Base-by-base conservation (phyloP, 1,140 invertebrate genomes). In the Drosophila quadrilineata region DNA sequence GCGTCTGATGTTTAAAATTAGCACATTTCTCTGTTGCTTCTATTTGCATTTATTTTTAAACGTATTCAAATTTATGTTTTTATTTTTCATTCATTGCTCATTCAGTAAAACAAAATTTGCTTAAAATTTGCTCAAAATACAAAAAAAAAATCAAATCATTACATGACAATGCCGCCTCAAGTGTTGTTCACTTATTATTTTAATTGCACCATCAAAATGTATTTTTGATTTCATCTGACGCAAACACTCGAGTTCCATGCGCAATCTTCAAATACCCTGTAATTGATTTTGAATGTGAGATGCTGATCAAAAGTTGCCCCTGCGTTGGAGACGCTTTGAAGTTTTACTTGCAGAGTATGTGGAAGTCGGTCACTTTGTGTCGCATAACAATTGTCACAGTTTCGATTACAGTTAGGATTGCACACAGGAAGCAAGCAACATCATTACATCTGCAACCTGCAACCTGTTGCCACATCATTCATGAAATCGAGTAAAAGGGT, bases 401-500 rank as follows among this genome's bases (percentile, higher is more conserved):
- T 41, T 5, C 50, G 31, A 10, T 22, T 54, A 43, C 62, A 65
- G 43, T 58, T 58, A 58, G 35, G 43, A 35, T 52, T 60, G 43
- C 36, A 49, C 53, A 49, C 43, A 57, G 41, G 41, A 48, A 64
- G 36, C 60, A 64, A 22, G 12, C 14, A 21, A 3, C 14, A 35
- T 41, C 28, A 33, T 8, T 17, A 52, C 26, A 49, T 36, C 21
- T 53, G 12, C 8, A 48, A 26, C 9, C 41, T 24, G n/a, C 10
- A 57, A 48, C 60, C 43, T 41, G 53, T 49, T 26, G 53, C 33
- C 43, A n/a, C n/a, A n/a, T n/a, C 62, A 65, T 65, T 65, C 62
- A 65, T 58, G 48, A 60, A 60, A 33, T 16, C 29, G 12, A 12
- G 6, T 16, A 22, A 58, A 64, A 64, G 58, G 60, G 60, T 64